Conservation (phyloP, 2,797 vertebrate genomes). For the Cyclopterus lumpus region DNA sequence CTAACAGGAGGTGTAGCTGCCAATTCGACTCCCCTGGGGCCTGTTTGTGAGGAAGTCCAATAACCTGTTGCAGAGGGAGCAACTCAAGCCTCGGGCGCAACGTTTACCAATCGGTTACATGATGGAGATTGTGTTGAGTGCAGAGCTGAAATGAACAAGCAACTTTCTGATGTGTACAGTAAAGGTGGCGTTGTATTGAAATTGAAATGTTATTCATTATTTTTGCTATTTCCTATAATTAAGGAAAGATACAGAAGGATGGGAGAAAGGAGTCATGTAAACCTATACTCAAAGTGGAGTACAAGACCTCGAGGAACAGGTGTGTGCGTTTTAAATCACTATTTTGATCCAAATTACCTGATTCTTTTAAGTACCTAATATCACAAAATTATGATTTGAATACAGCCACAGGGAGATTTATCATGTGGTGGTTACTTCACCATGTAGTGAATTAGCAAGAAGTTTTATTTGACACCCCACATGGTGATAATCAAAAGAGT, state of each 20-base stretch:
- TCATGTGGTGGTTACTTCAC: neutral
- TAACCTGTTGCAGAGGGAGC: neutral
- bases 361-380: neutral
- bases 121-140: neutral
- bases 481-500: neutral
- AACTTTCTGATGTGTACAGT: neutral
- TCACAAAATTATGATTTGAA: neutral
- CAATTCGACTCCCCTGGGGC: neutral
- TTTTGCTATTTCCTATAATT: neutral
- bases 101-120: neutral
- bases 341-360: neutral
- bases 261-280: constrained; percentile 98
- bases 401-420: neutral
- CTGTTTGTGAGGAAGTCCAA: neutral
- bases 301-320: constrained; percentile 96
- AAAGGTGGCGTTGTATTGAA: neutral
- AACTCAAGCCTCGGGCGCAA: neutral
- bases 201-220: neutral
- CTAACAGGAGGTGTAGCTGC: neutral
- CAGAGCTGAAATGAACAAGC: neutral
- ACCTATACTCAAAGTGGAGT: constrained; percentile 98
- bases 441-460: neutral
- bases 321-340: constrained; percentile 52
- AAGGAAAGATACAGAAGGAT: constrained; percentile 95
- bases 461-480: neutral